Evolutionary conservation across 2,797 vertebrate genomes (phyloP), one percentile per base, ranked within the genome.

Genomic region (Xenops minutus): DNA sequence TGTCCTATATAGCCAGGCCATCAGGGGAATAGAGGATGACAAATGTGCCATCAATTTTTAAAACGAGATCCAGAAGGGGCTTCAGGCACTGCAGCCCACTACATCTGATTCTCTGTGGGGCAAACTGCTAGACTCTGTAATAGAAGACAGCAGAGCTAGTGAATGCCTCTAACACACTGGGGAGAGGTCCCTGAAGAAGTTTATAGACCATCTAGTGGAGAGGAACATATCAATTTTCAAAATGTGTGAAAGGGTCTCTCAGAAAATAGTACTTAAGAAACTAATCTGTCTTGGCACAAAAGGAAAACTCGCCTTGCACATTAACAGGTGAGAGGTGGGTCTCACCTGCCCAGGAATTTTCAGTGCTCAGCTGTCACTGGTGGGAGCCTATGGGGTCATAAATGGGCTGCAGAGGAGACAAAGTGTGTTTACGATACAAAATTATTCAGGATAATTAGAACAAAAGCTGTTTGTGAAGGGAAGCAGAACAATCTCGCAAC

Each of bases 361-460:
- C 64, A 75, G 39, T 6, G 36, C 13, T 83, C 44, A 37, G 4
- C 44, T 66, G 63, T 63, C 44, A 62, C 34, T 52, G 49, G 24
- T 29, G 49, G 20, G 39, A 89, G 24, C 24, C 83, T 67, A 63
- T 0, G 0, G 59, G 44, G 85, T 92, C 37, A 79, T 16, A 82
- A 85, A 86, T 14, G 59, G 86, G 76, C 86, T 74, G 61, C 67
- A 89, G 84, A 91, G 63, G 59, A 93, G 77, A 79, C 20, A 54
- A 81, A 92, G 59, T 39, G 41, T 67, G 63, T 56, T 89, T 85
- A 43, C 13, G 56, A 39, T 16, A 92, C 24, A 63, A 74, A 74
- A 79, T 91, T 74, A 85, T 85, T 87, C 63, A 77, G 59, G 74
- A 85, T 93, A 92, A 94, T 95, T 91, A 95, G 63, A 92, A 85